Percentiles rank a stretch among this genome's conserved stretches.
Evolutionary conservation across 2,888 invertebrate genomes (phyloP).

Genomic region (Cheilosia vulpina): DNA sequence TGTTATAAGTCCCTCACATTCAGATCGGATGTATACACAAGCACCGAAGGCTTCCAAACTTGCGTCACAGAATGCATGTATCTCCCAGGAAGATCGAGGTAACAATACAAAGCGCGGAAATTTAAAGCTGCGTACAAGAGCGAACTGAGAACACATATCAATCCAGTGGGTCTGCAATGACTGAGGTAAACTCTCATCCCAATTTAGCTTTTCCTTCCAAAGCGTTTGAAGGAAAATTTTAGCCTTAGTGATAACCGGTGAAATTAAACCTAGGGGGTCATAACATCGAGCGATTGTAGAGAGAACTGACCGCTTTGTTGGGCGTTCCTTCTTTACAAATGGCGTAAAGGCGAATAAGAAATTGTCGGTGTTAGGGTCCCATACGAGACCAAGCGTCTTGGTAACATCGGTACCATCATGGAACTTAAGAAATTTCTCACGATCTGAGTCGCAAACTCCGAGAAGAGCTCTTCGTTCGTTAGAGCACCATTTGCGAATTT

Average conservation of each 20-base stretch:
- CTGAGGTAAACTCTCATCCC: conserved; percentile 66
- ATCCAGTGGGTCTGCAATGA: conserved; percentile 20
- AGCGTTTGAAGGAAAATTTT: conserved; percentile 71
- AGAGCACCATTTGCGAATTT: conserved; percentile 71
- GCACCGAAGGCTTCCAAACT: conserved; percentile 55
- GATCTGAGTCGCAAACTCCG: conserved; percentile 42
- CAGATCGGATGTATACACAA: conserved; percentile 48
- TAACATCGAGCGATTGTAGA: conserved; percentile 59
- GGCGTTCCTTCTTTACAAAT: neutral
- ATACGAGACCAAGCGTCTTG: conserved; percentile 62
- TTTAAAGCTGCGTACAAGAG: conserved; percentile 35
- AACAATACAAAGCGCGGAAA: conserved; percentile 39
- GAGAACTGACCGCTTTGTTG: conserved; percentile 59
- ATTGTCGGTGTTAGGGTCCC: conserved; percentile 52
- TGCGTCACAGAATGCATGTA: conserved; percentile 61
- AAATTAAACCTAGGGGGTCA: conserved; percentile 86
- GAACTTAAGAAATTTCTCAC: conserved; percentile 51
- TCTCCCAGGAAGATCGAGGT: conserved; percentile 21
- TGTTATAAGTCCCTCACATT: conserved; percentile 8
- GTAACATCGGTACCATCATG: conserved; percentile 62
- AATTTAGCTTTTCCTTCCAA: conserved; percentile 56
- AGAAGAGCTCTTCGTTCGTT: conserved; percentile 41
- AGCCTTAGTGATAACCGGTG: conserved; percentile 56
- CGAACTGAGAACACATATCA: conserved; percentile 25
- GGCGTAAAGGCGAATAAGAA: conserved; percentile 47